phyloP scores from a whole-genome alignment of 2,113 vertebrate genomes.

The Myotis davidii region DNA sequence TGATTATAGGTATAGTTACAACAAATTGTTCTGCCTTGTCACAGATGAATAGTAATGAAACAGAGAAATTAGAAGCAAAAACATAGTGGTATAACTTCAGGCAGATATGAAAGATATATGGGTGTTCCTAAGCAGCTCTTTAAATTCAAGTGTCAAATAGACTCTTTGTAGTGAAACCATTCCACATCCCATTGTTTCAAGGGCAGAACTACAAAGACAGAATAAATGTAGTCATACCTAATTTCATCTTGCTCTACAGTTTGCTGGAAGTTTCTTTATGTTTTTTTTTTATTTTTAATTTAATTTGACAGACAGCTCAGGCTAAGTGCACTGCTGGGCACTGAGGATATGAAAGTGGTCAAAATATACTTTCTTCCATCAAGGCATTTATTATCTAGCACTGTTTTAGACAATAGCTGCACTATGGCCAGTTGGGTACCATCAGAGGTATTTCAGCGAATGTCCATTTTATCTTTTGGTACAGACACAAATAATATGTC shows the following conservation, averaged over 20 bases:
- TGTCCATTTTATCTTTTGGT: background rate
- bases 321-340: background rate
- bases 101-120: background rate
- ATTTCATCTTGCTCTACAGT: background rate
- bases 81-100: background rate
- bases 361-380: background rate
- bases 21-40: background rate
- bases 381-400: slow-evolving; percentile 30
- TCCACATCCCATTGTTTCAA: background rate
- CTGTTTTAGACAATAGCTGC: background rate
- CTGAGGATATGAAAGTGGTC: background rate
- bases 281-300: background rate
- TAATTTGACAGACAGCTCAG: background rate
- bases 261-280: background rate
- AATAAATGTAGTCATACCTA: background rate
- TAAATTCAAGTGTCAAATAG: background rate
- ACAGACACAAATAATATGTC: background rate
- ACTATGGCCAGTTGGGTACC: background rate
- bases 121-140: background rate
- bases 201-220: background rate
- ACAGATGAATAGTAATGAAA: slow-evolving; percentile 28
- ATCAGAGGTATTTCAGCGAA: background rate
- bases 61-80: background rate
- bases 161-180: background rate
- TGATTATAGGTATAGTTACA: slow-evolving; percentile 28